phyloP scores from a whole-genome alignment of 2,888 invertebrate species.

The Chloroclysta siterata region DNA sequence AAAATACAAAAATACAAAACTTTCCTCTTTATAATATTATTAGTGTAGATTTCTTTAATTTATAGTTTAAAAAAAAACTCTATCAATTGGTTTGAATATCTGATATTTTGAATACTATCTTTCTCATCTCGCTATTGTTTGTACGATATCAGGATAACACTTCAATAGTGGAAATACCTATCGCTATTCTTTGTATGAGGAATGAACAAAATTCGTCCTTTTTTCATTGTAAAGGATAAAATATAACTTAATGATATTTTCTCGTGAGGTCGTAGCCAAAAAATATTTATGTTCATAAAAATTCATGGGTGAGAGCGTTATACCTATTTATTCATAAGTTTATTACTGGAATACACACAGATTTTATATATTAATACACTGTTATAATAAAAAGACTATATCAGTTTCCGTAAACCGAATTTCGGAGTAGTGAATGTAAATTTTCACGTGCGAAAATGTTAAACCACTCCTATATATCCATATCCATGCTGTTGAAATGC shows the following conservation, averaged over 20 bases:
- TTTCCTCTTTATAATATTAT: too few relatives aligned
- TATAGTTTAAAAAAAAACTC: background rate
- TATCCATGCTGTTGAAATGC: conserved; percentile 5
- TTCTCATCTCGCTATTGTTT: background rate
- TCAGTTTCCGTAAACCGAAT: conserved; percentile 8
- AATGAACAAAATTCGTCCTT: conserved; percentile 43
- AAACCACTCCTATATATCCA: background rate
- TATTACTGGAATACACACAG: conserved; percentile 36
- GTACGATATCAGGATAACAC: conserved; percentile 8
- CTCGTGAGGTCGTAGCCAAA: conserved; percentile 40
- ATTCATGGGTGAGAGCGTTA: conserved; percentile 42
- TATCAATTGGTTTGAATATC: background rate
- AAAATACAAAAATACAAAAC: too few relatives aligned
- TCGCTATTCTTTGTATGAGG: conserved; percentile 8
- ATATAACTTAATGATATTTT: conserved; percentile 46
- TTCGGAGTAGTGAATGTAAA: background rate
- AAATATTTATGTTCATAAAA: conserved; percentile 50
- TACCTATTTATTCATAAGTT: conserved; percentile 41
- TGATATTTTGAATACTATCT: background rate
- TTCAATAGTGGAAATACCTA: conserved; percentile 35
- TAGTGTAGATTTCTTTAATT: too few relatives aligned
- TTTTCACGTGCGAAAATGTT: conserved; percentile 4
- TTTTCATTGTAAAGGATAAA: conserved; percentile 45
- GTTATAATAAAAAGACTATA: conserved; percentile 2
- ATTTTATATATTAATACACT: conserved; percentile 22